phyloP scores from a whole-genome alignment of 1,140 invertebrate species.

The Drosophila kikkawai region DNA sequence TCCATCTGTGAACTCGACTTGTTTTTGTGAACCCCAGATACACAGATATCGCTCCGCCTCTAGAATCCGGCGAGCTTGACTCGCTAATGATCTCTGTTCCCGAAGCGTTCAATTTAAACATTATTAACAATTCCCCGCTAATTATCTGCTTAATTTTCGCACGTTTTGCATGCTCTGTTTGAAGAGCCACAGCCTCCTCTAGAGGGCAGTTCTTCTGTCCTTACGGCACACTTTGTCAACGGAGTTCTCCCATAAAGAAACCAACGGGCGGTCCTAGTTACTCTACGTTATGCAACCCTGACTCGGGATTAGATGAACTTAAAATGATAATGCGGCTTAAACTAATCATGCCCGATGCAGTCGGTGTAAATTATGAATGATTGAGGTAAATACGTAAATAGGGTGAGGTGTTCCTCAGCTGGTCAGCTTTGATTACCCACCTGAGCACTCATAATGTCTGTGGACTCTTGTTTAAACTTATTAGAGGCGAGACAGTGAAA shows the following conservation, averaged over 20 bases:
- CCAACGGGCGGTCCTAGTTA: constrained; percentile 3
- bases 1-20: constrained; percentile 19
- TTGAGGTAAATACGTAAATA: constrained; percentile 39
- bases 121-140: constrained; percentile 59
- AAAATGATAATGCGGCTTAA: constrained; percentile 15
- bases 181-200: constrained; percentile 1
- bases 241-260: neutral
- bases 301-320: constrained; percentile 1
- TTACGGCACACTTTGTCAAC: neutral
- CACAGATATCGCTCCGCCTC: neutral
- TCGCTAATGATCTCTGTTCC: constrained; percentile 44
- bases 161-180: constrained; percentile 26
- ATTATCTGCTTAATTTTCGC: constrained; percentile 54
- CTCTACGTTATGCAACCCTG: constrained; percentile 20
- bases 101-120: constrained; percentile 28
- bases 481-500: constrained; percentile 28
- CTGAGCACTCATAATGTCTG: constrained; percentile 66
- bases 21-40: constrained; percentile 15
- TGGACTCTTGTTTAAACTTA: constrained; percentile 40
- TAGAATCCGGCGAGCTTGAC: neutral
- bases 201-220: neutral
- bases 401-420: constrained; percentile 22
- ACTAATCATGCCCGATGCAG: constrained; percentile 31
- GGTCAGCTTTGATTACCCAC: constrained; percentile 66
- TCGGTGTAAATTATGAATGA: constrained; percentile 21